phyloP scores from a whole-genome alignment of 2,113 vertebrate species.

The Porphyrio hochstetteri region DNA sequence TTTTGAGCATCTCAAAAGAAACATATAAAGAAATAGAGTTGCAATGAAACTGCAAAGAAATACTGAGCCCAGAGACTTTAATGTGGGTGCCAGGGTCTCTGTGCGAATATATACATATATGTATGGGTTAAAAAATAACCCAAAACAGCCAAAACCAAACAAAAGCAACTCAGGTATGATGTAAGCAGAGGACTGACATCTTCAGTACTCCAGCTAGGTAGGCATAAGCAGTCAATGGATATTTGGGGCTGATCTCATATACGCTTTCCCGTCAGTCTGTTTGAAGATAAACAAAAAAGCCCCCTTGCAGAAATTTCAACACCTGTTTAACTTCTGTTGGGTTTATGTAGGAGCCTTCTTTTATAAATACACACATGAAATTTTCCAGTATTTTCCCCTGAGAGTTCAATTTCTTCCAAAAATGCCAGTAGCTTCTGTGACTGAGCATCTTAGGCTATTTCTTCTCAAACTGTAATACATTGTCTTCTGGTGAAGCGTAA shows the following conservation, averaged over 20 bases:
- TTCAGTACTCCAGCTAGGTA: neutral
- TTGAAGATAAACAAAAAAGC: neutral
- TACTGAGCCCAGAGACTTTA: neutral
- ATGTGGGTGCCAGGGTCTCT: neutral
- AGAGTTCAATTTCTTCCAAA: neutral
- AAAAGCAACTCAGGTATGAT: neutral
- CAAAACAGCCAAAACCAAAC: too few relatives aligned
- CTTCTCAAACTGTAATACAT: rapidly evolving
- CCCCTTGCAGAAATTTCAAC: neutral
- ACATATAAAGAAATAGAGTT: neutral
- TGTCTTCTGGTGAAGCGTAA: neutral
- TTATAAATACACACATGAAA: neutral
- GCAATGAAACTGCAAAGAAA: neutral
- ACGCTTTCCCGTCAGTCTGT: neutral
- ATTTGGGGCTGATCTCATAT: neutral
- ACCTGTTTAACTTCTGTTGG: neutral
- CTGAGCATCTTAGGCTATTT: neutral
- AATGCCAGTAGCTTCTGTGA: neutral
- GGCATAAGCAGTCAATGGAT: neutral
- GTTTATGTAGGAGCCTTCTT: neutral
- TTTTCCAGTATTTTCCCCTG: neutral
- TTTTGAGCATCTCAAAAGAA: neutral
- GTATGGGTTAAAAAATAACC: neutral
- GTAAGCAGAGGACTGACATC: neutral
- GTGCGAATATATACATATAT: neutral